These are phyloP conservation scores for Bombus vancouverensis DNA, from an alignment of 1,140 invertebrate genomes.

Conservation along the genomic window DNA sequence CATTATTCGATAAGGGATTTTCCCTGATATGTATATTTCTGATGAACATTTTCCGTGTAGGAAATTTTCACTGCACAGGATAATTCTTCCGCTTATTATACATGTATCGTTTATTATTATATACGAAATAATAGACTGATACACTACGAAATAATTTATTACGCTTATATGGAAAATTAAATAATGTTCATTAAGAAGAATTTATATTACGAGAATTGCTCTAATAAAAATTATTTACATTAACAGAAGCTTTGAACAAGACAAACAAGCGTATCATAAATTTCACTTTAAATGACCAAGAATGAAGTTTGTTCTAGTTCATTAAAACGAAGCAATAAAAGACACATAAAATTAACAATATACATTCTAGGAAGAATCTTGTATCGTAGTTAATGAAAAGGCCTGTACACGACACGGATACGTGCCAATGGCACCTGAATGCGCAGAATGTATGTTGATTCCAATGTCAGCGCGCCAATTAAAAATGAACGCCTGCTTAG, in stretches of 20 bases:
- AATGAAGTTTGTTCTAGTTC: background rate
- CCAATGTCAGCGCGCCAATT: constrained; percentile 71
- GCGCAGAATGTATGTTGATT: constrained; percentile 52
- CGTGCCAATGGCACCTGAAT: constrained; percentile 57
- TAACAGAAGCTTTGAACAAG: background rate
- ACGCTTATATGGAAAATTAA: background rate
- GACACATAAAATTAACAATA: background rate
- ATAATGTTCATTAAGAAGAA: background rate
- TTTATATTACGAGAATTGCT: background rate
- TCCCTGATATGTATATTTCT: no score
- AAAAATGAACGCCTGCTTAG: constrained; percentile 68
- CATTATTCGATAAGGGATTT: no score
- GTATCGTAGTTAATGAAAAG: background rate
- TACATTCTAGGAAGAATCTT: no score
- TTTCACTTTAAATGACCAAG: background rate
- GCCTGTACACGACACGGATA: constrained; percentile 29
- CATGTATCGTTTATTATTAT: no score
- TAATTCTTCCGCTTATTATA: no score
- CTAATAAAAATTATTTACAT: background rate
- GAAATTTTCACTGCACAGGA: no score
- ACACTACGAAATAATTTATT: background rate
- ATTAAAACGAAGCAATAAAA: background rate
- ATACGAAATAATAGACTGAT: no score
- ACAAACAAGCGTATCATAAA: background rate
- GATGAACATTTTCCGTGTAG: no score